Conservation (phyloP, 2,888 invertebrate genomes). For the Lacanobia oleracea region DNA sequence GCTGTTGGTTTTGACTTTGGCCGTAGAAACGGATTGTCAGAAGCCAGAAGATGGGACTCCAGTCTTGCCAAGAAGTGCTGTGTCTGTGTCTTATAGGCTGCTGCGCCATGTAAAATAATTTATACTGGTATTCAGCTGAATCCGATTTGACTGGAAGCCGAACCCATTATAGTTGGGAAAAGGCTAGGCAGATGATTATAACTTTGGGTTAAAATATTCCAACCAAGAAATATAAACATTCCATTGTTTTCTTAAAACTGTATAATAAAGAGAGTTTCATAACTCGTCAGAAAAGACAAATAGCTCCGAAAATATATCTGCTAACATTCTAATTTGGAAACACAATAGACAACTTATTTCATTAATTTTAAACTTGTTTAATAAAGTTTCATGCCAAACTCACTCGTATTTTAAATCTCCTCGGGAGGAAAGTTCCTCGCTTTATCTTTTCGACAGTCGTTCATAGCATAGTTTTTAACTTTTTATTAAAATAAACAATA, state of each 20-base stretch:
- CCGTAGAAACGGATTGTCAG: no score
- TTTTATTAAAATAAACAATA: constrained; percentile 41
- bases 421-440: constrained; percentile 47
- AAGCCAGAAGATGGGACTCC: no score
- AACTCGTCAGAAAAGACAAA: constrained; percentile 39
- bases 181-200: no score
- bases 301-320: constrained; percentile 40
- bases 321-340: constrained; percentile 48
- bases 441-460: constrained; percentile 60
- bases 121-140: no score
- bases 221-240: neutral
- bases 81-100: no score
- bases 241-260: neutral
- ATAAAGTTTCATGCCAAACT: constrained; percentile 42
- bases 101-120: no score
- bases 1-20: no score
- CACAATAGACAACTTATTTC: constrained; percentile 57
- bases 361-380: constrained; percentile 61
- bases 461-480: constrained; percentile 48
- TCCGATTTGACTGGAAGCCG: no score
- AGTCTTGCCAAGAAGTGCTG: no score
- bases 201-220: neutral
- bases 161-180: no score
- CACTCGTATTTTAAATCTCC: constrained; percentile 59
- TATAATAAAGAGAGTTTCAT: constrained; percentile 15